Evolutionary conservation across 2,113 vertebrate species (phyloP), one percentile per base, ranked within the genome.

Genomic region (Chiloscyllium plagiosum): DNA sequence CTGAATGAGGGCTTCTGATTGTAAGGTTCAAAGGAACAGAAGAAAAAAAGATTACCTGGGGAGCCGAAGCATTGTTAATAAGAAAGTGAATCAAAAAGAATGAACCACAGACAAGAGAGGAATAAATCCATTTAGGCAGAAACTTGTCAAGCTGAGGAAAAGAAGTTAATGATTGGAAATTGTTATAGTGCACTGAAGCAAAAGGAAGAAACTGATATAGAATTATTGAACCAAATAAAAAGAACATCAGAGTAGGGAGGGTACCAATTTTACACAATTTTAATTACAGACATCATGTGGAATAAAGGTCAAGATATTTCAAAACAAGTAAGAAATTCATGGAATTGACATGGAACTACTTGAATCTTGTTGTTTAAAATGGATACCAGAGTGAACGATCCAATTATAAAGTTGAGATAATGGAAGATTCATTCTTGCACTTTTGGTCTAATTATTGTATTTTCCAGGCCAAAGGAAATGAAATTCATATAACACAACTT

Each of bases 191-290:
- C 69, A 95, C 47, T 47, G 50, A 42, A 95, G 69, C 94, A 95
- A 95, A 95, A 95, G 42, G 47, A 76, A 95, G 68, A 95, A 95
- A 95, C 10, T 72, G 94, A 95, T 95, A 72, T 95, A 47, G 94
- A 95, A 72, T 70, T 95, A 95, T 29, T 95, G 68, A 95, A 95
- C 68, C 94, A 95, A 95, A 95, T 95, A 95, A 72, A 70, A 95
- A 95, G 94, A 93, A 93, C 94, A 72, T 72, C 69, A 95, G 94
- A 52, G 94, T 33, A 95, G 24, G 94, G 42, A 95, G 94, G 42
- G 26, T 72, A 52, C 69, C 29, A 50, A 95, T 95, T 95, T 50
- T 72, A 24, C 47, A 26, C 66, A 47, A 42, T 69, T 95, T 52
- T 95, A 72, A 95, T 95, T 72, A 70, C 26, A 72, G 68, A 72